Percentiles rank a stretch among this genome's conserved stretches.
Evolutionary conservation across 1,140 invertebrate species (phyloP).

Genomic region (Thaumatotibia leucotreta): DNA sequence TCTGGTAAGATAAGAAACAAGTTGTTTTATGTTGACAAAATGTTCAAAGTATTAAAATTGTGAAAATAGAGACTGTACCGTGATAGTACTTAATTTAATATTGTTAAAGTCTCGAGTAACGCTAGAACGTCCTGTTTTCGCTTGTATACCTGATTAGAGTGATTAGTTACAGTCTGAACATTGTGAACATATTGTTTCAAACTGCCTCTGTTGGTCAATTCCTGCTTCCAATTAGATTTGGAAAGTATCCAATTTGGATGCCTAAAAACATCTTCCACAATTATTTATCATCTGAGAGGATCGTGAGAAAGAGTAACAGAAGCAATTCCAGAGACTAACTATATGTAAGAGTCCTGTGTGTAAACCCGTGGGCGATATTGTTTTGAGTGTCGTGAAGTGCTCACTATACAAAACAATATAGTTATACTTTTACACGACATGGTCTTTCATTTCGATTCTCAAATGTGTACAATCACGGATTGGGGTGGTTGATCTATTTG

Average conservation of each 20-base stretch:
- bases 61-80: slow-evolving; percentile 49
- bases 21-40: background rate
- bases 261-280: no score
- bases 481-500: no score
- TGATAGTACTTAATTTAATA: slow-evolving; percentile 57
- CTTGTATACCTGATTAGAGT: background rate
- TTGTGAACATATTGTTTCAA: slow-evolving; percentile 19
- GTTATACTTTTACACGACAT: slow-evolving; percentile 58
- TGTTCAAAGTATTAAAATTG: slow-evolving; percentile 3
- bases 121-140: slow-evolving; percentile 31
- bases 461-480: background rate
- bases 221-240: background rate
- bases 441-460: slow-evolving; percentile 7
- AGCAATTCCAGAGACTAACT: slow-evolving; percentile 30
- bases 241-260: no score
- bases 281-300: no score
- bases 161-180: slow-evolving; percentile 15
- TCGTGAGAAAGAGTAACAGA: no score
- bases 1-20: background rate
- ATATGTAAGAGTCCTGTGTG: slow-evolving; percentile 49
- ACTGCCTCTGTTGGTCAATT: background rate
- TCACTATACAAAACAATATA: slow-evolving; percentile 63
- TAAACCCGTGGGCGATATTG: slow-evolving; percentile 48
- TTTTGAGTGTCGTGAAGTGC: slow-evolving; percentile 53
- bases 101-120: slow-evolving; percentile 26